Percentiles rank a stretch among this genome's conserved stretches.
Conservation (phyloP, 2,113 vertebrate genomes). For the Pelodiscus sinensis region DNA sequence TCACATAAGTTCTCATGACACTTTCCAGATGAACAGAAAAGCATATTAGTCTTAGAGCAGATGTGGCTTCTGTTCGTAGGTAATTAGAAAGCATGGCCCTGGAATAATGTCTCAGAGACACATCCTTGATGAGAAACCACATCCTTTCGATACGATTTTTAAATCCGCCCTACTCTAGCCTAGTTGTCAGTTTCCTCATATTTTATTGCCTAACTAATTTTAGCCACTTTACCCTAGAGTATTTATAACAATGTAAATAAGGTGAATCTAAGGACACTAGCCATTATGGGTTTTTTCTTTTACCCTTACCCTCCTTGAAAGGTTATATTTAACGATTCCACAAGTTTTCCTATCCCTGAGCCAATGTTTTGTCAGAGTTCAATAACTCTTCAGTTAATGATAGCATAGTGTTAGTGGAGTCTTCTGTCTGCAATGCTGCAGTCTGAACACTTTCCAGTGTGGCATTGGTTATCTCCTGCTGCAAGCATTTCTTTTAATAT, state of each 20-base stretch:
- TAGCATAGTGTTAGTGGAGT: not conserved
- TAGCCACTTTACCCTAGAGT: not conserved
- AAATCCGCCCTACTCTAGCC: not conserved
- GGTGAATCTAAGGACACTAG: not conserved
- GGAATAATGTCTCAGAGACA: not conserved
- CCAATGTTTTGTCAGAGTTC: constrained; percentile 5
- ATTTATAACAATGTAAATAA: not conserved
- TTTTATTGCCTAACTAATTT: not conserved
- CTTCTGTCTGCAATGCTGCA: not conserved
- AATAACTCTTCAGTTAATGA: not conserved
- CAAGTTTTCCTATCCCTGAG: not conserved
- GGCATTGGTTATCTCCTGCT: not conserved
- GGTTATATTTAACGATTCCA: not conserved
- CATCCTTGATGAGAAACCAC: not conserved
- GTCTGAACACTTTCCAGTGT: not conserved
- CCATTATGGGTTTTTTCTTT: not conserved
- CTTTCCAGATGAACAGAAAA: not conserved
- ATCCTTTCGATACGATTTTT: not conserved
- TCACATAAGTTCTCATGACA: not conserved
- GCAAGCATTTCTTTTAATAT: not conserved
- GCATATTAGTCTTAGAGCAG: not conserved
- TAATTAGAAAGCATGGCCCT: not conserved
- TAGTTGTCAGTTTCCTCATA: not conserved
- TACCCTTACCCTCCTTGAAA: not conserved
- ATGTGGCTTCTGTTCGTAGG: not conserved